phyloP scores from a whole-genome alignment of 2,113 vertebrate genomes.

The Turdus rufiventris region DNA sequence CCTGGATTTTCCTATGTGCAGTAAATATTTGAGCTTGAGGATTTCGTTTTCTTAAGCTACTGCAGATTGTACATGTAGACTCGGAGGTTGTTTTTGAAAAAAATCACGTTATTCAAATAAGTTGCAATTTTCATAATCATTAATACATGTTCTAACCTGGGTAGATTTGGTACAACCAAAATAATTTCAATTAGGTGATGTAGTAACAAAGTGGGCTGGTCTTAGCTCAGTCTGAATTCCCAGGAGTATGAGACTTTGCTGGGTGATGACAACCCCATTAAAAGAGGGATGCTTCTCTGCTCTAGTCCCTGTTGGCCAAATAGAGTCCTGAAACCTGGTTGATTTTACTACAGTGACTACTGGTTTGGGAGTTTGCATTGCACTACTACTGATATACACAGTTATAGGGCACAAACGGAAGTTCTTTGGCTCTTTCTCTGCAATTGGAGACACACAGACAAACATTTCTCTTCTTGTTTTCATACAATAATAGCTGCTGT shows the following conservation, averaged over 20 bases:
- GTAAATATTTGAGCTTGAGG: not conserved
- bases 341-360: fast-evolving
- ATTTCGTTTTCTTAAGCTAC: not conserved
- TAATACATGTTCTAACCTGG: not conserved
- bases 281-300: not conserved
- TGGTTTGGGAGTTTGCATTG: not conserved
- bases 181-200: not conserved
- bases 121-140: not conserved
- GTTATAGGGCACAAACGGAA: not conserved
- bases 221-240: not conserved
- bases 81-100: not conserved
- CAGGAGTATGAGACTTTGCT: not conserved
- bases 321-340: not conserved
- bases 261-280: not conserved
- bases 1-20: not conserved
- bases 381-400: fast-evolving
- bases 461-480: not conserved
- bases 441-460: not conserved
- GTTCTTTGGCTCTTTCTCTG: not conserved
- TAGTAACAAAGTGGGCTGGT: not conserved
- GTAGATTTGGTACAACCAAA: not conserved
- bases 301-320: not conserved
- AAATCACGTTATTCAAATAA: not conserved
- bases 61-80: not conserved
- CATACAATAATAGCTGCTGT: not conserved